A percentile compares a stretch with the other conserved stretches of the same genome.
These are phyloP conservation scores for Plecotus auritus DNA, from an alignment of 2,113 vertebrate species.

Conservation along the genomic window DNA sequence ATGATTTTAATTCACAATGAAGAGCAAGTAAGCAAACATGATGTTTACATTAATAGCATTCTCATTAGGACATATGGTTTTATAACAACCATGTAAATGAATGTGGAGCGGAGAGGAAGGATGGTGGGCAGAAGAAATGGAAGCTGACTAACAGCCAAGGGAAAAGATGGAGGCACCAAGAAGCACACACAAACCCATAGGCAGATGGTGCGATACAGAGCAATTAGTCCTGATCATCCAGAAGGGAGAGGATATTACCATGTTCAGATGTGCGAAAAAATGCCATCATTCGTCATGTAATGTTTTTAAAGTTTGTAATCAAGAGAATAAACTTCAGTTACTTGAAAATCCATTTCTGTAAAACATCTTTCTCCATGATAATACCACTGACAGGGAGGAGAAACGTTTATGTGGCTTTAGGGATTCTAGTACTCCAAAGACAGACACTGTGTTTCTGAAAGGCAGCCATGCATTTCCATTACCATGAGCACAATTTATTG, in stretches of 20 bases:
- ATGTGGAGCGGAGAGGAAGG: neutral
- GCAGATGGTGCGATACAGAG: accelerated
- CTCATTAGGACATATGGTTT: neutral
- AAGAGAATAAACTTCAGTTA: neutral
- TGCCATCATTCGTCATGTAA: accelerated
- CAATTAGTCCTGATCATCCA: neutral
- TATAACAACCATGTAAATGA: neutral
- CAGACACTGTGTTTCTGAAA: neutral
- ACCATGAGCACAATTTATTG: neutral
- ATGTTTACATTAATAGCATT: neutral
- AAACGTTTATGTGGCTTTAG: neutral
- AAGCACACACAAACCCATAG: neutral
- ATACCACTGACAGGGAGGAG: neutral
- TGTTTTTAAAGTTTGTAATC: neutral
- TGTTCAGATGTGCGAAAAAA: neutral
- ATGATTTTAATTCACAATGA: neutral
- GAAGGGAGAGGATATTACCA: neutral
- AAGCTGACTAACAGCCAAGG: neutral
- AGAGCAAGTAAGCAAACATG: neutral
- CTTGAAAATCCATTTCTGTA: neutral
- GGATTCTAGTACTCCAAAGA: neutral
- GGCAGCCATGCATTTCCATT: accelerated
- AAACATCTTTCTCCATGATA: neutral
- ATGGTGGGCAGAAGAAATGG: accelerated
- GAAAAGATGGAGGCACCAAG: neutral